phyloP scores from a whole-genome alignment of 2,888 invertebrate species.

The Prosopocoilus inquinatus region DNA sequence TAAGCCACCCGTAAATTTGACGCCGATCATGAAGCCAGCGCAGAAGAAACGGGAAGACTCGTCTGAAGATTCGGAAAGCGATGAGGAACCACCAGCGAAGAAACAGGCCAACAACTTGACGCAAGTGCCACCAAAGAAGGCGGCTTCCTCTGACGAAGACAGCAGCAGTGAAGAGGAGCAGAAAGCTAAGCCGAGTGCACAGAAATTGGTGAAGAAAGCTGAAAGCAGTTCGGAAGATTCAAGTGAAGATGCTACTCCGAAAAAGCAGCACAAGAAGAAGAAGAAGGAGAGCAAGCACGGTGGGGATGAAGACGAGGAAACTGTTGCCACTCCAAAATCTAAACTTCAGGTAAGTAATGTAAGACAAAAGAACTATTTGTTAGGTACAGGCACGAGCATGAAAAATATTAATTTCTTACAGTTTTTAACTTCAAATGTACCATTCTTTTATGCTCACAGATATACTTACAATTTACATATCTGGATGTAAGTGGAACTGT shows the following conservation, averaged over 20 bases:
- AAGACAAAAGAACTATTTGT: too few species aligned
- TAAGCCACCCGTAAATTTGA: too few species aligned
- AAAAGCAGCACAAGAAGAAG: slow-evolving; percentile 27
- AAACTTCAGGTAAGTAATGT: too few species aligned
- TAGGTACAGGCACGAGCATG: too few species aligned
- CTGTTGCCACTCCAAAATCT: too few species aligned
- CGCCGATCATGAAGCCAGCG: slow-evolving; percentile 12
- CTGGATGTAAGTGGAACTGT: too few species aligned
- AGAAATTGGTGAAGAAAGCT: slow-evolving; percentile 28
- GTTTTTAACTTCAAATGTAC: too few species aligned
- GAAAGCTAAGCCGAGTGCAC: slow-evolving; percentile 18
- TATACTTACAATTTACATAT: too few species aligned
- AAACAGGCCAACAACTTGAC: too few species aligned
- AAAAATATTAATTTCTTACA: too few species aligned
- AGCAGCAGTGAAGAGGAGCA: slow-evolving; percentile 41
- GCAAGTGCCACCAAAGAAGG: slow-evolving; percentile 22
- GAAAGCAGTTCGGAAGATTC: slow-evolving; percentile 32
- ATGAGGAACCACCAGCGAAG: slow-evolving; percentile 35
- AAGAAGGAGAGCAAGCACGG: slow-evolving; percentile 30
- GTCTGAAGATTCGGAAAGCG: slow-evolving; percentile 39
- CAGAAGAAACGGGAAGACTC: slow-evolving; percentile 18
- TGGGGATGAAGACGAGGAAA: slow-evolving; percentile 50
- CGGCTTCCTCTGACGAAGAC: slow-evolving; percentile 38
- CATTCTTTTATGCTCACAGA: too few species aligned
- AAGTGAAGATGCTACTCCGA: slow-evolving; percentile 12